A percentile compares a stretch with the other conserved stretches of the same genome.
Evolutionary conservation across 2,113 vertebrate genomes (phyloP).

Genomic region (Ophthalmolycus amberensis): DNA sequence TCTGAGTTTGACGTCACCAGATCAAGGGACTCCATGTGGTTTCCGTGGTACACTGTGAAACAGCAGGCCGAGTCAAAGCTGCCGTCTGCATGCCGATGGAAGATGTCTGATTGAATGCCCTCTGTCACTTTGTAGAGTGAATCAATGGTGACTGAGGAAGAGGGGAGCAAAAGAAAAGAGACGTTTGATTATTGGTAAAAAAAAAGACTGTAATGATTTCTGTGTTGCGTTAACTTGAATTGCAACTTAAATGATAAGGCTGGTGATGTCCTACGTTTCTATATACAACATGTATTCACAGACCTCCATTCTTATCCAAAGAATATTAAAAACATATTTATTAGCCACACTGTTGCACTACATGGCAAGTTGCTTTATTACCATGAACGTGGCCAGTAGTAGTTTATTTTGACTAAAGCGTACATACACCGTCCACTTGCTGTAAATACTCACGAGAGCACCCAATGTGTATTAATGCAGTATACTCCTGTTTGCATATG

Average conservation of each 20-base stretch:
- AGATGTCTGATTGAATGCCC: constrained; percentile 93
- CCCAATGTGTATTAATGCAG: neutral
- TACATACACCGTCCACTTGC: neutral
- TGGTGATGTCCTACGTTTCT: neutral
- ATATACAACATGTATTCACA: neutral
- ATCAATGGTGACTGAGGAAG: constrained; percentile 92
- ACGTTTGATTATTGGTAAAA: neutral
- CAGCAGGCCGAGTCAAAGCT: constrained; percentile 93
- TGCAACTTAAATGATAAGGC: neutral
- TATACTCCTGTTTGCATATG: neutral
- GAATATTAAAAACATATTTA: neutral
- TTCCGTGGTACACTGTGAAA: constrained; percentile 97
- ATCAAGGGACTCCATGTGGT: constrained; percentile 96
- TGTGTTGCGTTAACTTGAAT: neutral
- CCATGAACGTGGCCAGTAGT: neutral
- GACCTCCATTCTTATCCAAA: neutral
- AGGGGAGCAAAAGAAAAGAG: constrained; percentile 12
- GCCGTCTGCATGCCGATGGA: constrained; percentile 93
- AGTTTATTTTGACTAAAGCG: neutral
- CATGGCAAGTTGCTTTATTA: neutral
- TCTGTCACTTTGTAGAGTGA: constrained; percentile 98
- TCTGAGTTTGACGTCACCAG: constrained; percentile 94
- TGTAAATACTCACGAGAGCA: neutral
- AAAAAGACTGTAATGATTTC: neutral
- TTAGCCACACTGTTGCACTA: neutral